Percentiles rank a stretch among this genome's conserved stretches.
Conservation (phyloP, 2,797 vertebrate genomes). For the Oreortyx pictus region DNA sequence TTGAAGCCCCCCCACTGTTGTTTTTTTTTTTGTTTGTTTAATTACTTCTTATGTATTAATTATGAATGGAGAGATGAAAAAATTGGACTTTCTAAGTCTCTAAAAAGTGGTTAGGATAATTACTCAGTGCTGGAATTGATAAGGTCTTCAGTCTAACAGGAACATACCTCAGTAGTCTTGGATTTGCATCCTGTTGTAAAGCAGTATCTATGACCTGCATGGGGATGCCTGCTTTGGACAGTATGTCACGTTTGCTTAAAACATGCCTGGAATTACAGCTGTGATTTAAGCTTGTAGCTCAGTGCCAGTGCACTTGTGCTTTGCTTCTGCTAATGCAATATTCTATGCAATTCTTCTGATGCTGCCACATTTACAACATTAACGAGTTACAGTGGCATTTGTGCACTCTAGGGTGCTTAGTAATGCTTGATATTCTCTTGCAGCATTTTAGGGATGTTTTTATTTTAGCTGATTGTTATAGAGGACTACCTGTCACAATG, state of each 20-base stretch:
- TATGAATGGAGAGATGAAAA: background rate
- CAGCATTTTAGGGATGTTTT: background rate
- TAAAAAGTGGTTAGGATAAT: background rate
- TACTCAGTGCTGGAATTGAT: background rate
- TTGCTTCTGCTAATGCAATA: background rate
- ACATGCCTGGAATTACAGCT: background rate
- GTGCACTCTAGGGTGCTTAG: background rate
- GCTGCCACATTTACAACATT: background rate
- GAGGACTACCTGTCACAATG: background rate
- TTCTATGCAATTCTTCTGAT: background rate
- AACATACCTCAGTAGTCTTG: background rate
- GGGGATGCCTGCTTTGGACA: background rate
- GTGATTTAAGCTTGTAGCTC: background rate
- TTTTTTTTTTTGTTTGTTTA: background rate
- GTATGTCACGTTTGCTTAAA: background rate
- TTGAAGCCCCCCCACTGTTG: background rate
- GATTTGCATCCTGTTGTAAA: slow-evolving; percentile 21
- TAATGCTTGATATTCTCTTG: background rate
- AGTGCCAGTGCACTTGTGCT: background rate
- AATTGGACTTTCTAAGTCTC: background rate
- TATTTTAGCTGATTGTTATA: background rate
- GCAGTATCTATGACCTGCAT: background rate
- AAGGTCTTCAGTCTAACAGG: background rate
- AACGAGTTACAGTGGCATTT: background rate
- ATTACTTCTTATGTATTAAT: background rate